phyloP scores from a whole-genome alignment of 2,797 vertebrate genomes.

The Spinus pinus region DNA sequence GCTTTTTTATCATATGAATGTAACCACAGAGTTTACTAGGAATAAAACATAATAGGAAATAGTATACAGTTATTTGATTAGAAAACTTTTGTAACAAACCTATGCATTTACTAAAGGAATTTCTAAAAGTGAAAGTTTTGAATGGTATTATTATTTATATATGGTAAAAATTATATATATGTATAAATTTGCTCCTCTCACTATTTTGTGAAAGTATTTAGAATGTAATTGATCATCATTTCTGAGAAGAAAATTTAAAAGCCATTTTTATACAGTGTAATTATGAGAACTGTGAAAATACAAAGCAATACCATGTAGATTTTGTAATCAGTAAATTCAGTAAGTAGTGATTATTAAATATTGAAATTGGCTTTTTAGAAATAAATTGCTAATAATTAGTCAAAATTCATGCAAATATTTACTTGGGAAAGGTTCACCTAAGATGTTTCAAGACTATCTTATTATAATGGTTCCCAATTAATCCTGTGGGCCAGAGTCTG shows the following conservation, averaged over 20 bases:
- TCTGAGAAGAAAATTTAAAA: constrained; percentile 61
- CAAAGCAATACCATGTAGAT: constrained; percentile 61
- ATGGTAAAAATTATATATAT: constrained; percentile 34
- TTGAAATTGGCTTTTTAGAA: constrained; percentile 35
- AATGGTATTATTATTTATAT: constrained; percentile 54
- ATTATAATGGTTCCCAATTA: neutral
- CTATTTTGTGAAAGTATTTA: constrained; percentile 49
- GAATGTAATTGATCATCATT: constrained; percentile 43
- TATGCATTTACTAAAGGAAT: constrained; percentile 59
- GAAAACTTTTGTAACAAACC: constrained; percentile 59
- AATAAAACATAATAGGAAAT: constrained; percentile 19
- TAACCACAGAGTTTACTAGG: constrained; percentile 41
- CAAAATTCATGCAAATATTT: constrained; percentile 34
- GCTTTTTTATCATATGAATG: constrained; percentile 55
- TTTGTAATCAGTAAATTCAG: constrained; percentile 15
- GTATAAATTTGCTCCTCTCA: constrained; percentile 36
- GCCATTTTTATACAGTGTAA: constrained; percentile 58
- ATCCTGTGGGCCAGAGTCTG: neutral
- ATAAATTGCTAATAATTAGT: neutral
- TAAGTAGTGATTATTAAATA: constrained; percentile 7
- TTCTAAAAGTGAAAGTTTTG: constrained; percentile 59
- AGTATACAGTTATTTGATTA: constrained; percentile 24
- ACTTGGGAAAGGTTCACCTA: neutral
- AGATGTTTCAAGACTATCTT: neutral
- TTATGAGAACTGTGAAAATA: constrained; percentile 59